Evolutionary conservation across 2,888 invertebrate genomes (phyloP), one percentile per base, ranked within the genome.

Genomic region (Hypomecis punctinalis): DNA sequence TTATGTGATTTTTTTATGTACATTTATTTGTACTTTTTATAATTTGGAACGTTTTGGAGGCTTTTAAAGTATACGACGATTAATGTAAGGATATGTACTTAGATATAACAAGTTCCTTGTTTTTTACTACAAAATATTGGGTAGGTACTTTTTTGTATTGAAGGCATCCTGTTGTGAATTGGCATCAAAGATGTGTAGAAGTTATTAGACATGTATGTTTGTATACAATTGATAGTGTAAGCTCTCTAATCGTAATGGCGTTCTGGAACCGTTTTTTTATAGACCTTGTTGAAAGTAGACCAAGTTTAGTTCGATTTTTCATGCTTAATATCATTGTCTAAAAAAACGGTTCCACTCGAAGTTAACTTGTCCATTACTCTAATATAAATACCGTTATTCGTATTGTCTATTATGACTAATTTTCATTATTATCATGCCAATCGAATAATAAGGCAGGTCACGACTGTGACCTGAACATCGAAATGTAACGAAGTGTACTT

Each of bases 51-150:
- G 81, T 82, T 89, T 93, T 89, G 89, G 93, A 93, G 93, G 93
- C 92, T 92, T 92, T 88, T 90, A 88, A 90, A 87, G 91, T 92
- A 92, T 92, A 92, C 91, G 92, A 91, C 76, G 81, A 83, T 83
- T 85, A 90, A 86, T 88, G 77, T 92, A 90, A 90, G 91, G 84
- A 84, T 88, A 90, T 86, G 91, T 92, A 93, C 91, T 93, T 92
- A 93, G 91, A 84, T 86, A 73, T 91, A 87, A 89, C 82, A 80
- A 89, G 91, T 91, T 91, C 91, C 91, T 91, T 85, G 81, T 86
- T 84, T 81, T 82, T 80, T 80, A 77, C 78, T 76, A 78, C 78
- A 73, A 82, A 81, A 71, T 75, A 79, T 83, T 83, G 84, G 84
- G 83, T 85, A 85, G 82, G 81, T 84, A 66, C 62, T 79, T 77